phyloP scores from a whole-genome alignment of 2,888 invertebrate species.

The Ganaspis brasiliensis region DNA sequence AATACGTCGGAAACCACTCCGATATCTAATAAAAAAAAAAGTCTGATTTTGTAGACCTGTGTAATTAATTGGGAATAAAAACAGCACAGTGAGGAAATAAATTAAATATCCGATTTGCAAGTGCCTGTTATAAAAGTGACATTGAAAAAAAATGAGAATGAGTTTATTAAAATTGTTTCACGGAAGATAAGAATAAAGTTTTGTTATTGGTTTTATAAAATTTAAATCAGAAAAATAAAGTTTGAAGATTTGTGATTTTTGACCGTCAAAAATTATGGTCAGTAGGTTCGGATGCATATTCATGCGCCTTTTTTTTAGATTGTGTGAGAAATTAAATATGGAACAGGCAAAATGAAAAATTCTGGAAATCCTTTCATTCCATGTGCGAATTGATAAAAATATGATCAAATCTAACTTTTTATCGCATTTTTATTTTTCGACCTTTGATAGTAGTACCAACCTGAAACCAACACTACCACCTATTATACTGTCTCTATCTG shows the following conservation, averaged over 20 bases:
- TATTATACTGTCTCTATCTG: slow-evolving; percentile 42
- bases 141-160: too few relatives aligned
- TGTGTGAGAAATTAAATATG: background rate
- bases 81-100: too few relatives aligned
- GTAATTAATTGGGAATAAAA: too few relatives aligned
- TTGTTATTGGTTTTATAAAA: background rate
- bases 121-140: too few relatives aligned
- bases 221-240: background rate
- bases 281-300: background rate
- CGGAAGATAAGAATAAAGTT: too few relatives aligned
- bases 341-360: background rate
- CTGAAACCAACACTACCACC: background rate
- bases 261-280: too few relatives aligned
- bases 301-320: background rate
- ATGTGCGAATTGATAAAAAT: background rate
- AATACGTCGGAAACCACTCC: too few relatives aligned
- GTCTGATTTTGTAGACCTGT: too few relatives aligned
- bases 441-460: background rate
- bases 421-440: background rate
- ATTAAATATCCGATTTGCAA: too few relatives aligned
- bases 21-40: too few relatives aligned
- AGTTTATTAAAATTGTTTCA: too few relatives aligned
- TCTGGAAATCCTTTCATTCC: background rate
- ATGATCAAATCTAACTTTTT: background rate
- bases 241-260: background rate